Evolutionary conservation across 2,797 vertebrate genomes (phyloP), one percentile per base, ranked within the genome.

Genomic region (Zalophus californianus): DNA sequence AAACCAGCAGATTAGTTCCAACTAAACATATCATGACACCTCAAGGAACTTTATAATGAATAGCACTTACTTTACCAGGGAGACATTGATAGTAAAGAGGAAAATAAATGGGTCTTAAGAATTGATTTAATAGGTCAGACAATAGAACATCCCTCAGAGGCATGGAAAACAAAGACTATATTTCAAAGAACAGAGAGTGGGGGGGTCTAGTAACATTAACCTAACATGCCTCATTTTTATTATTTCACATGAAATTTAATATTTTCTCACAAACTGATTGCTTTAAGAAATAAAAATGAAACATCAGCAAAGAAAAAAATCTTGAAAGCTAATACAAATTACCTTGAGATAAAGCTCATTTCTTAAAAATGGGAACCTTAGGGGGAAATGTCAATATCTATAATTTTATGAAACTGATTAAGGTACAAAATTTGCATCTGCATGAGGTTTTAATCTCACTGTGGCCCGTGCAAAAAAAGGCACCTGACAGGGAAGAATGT

Each of bases 211-310:
- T 25, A 68, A 64, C 21, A 87, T 27, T 38, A 93, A 86, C n/a
- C 72, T 86, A 90, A 54, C 32, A 32, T 92, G 29, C 0, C n/a
- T 97, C 32, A 32, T 16, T 75, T 97, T 94, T 73, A 91, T 96
- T 91, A 78, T 84, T 96, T 96, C 66, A 86, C 64, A 83, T 52
- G 48, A 90, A 89, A 16, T 96, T 95, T 73, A 96, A 89, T 77
- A 72, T 85, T 80, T 85, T 95, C 72, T 97, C 72, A 75, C 16
- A 94, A 95, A 82, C 7, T 0, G 14, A 93, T 52, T 94, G 52
- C 84, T 95, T 96, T 66, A 95, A 93, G 86, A 97, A 84, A 72
- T 90, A 97, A 98, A 95, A 96, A 85, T 62, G 10, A 94, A 95
- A 94, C 25, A 66, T 10, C 82, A 84, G n/a, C 48, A 82, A 85